A percentile compares a stretch with the other conserved stretches of the same genome.
Evolutionary conservation across 1,140 invertebrate genomes (phyloP).

Genomic region (Lepidostoma basale): DNA sequence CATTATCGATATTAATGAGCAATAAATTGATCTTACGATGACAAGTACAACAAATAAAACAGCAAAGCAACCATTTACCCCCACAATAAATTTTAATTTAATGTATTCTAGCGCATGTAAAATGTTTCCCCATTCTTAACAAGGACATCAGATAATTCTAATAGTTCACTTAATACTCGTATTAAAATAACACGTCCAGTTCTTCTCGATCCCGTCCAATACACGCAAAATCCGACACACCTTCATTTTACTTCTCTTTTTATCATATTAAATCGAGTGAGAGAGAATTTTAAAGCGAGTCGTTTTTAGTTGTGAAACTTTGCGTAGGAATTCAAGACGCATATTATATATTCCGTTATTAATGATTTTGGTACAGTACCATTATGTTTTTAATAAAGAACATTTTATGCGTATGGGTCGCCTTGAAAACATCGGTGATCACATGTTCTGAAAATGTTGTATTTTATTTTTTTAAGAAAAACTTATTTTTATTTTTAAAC

Average conservation of each 20-base stretch:
- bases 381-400: slow-evolving; percentile 47
- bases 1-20: no score
- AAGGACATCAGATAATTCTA: slow-evolving; percentile 31
- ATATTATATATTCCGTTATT: slow-evolving; percentile 42
- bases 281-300: background rate
- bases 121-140: background rate
- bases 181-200: slow-evolving; percentile 34
- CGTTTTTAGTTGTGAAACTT: background rate
- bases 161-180: slow-evolving; percentile 32
- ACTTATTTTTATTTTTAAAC: no score
- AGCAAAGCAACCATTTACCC: no score
- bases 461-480: no score
- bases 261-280: background rate
- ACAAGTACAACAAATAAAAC: no score
- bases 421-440: no score
- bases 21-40: no score
- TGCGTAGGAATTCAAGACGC: slow-evolving; percentile 36
- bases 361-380: slow-evolving; percentile 44
- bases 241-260: background rate
- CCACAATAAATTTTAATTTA: background rate
- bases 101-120: background rate
- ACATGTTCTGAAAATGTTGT: no score
- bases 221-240: background rate
- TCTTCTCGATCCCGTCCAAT: background rate
- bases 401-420: slow-evolving; percentile 35